Conservation (phyloP, 2,888 invertebrate species). For the Mythimna impura region DNA sequence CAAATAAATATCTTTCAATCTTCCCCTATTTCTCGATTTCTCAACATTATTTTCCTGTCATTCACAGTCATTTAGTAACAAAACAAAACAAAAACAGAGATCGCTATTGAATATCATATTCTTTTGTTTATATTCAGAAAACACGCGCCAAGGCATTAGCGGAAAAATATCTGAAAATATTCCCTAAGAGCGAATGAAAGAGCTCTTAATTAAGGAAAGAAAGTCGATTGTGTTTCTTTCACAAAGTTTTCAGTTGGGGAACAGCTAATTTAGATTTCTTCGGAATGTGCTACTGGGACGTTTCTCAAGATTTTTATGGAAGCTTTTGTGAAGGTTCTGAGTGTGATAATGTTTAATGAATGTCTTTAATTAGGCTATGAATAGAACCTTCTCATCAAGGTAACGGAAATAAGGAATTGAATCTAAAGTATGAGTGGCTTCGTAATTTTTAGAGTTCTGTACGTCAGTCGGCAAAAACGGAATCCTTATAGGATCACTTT, state of each 20-base stretch:
- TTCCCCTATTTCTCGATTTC: not conserved
- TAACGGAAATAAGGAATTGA: not conserved
- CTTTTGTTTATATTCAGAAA: conserved; percentile 61
- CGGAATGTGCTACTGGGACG: conserved; percentile 4
- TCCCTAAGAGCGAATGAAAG: conserved; percentile 58
- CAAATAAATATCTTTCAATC: not conserved
- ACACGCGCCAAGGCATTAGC: conserved; percentile 69
- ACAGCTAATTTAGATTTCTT: conserved; percentile 42
- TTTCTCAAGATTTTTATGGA: conserved; percentile 33
- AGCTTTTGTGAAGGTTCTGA: not conserved
- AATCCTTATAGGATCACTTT: too few relatives aligned
- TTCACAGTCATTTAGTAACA: conserved; percentile 6
- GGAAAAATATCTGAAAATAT: conserved; percentile 64
- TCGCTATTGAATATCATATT: conserved; percentile 50
- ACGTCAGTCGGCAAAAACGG: too few relatives aligned
- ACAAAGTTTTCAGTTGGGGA: conserved; percentile 41
- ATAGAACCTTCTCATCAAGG: not conserved
- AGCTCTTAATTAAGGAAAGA: conserved; percentile 66
- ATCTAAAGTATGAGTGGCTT: not conserved
- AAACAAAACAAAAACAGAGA: conserved; percentile 34
- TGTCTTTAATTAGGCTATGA: conserved; percentile 11
- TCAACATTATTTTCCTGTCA: not conserved
- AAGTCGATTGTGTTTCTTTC: conserved; percentile 49
- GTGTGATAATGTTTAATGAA: conserved; percentile 25
- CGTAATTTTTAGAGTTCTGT: not conserved